These are phyloP conservation scores for Salminus brasiliensis DNA, from an alignment of 2,113 vertebrate species.

Conservation along the genomic window DNA sequence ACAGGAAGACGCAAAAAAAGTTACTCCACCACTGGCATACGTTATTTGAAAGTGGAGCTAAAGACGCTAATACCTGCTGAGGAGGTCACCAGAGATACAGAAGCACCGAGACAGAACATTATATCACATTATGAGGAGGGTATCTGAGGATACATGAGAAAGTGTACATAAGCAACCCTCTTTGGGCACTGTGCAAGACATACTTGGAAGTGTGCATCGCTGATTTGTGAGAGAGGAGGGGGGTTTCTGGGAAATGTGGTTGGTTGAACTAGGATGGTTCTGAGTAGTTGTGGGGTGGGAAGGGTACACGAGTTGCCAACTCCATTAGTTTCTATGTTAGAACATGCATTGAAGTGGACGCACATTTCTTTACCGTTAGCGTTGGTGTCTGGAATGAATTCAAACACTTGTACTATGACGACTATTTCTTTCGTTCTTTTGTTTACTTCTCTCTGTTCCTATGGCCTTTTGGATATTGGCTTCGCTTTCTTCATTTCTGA, in stretches of 20 bases:
- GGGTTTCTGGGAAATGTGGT: constrained; percentile 16
- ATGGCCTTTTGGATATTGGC: constrained; percentile 70
- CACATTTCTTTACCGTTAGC: constrained; percentile 76
- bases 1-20: constrained; percentile 1
- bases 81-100: not conserved
- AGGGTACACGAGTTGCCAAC: constrained; percentile 72
- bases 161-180: constrained; percentile 38
- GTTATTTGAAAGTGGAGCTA: too few species aligned
- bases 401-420: constrained; percentile 73
- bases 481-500: constrained; percentile 71
- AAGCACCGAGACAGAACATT: not conserved
- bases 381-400: constrained; percentile 70
- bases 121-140: not conserved
- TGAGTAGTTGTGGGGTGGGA: constrained; percentile 33
- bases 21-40: too few species aligned
- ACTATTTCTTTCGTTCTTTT: constrained; percentile 63
- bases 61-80: not conserved
- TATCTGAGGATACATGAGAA: constrained; percentile 1
- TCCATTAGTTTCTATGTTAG: constrained; percentile 74
- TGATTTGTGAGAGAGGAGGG: constrained; percentile 36
- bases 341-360: constrained; percentile 69
- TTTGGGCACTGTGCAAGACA: constrained; percentile 48
- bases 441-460: constrained; percentile 48
- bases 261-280: not conserved
- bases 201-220: constrained; percentile 29